These are phyloP conservation scores for Sphaeridia pumilis DNA, from an alignment of 2,888 invertebrate species.

Conservation along the genomic window DNA sequence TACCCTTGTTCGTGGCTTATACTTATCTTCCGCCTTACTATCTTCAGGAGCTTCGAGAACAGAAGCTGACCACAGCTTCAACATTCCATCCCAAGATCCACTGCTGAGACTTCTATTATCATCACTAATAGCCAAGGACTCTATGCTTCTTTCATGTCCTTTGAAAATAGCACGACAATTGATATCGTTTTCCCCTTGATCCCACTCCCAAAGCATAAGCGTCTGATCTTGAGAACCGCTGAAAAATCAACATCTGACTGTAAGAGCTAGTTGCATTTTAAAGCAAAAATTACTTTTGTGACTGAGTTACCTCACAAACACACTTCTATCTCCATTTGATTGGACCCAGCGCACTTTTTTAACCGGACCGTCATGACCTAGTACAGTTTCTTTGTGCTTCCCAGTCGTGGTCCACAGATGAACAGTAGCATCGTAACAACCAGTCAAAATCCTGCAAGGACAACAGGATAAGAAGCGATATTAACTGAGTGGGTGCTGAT, in stretches of 20 bases:
- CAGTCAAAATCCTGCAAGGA: slow-evolving; percentile 64
- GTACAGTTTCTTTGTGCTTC: slow-evolving; percentile 66
- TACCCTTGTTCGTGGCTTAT: slow-evolving; percentile 7
- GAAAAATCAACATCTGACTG: no score
- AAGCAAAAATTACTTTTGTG: no score
- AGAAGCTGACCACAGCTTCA: slow-evolving; percentile 72
- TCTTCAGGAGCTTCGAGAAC: slow-evolving; percentile 29
- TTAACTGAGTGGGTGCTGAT: background rate
- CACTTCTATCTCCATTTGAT: slow-evolving; percentile 50
- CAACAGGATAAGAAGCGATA: no score
- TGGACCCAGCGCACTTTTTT: slow-evolving; percentile 82
- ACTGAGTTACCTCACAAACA: slow-evolving; percentile 59
- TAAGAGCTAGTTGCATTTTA: no score
- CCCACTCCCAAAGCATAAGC: slow-evolving; percentile 81
- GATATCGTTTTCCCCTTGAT: slow-evolving; percentile 57
- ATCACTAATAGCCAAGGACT: slow-evolving; percentile 67
- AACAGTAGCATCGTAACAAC: slow-evolving; percentile 85
- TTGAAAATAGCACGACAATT: slow-evolving; percentile 69
- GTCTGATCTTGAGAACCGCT: slow-evolving; percentile 88
- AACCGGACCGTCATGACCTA: slow-evolving; percentile 74
- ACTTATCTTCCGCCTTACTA: slow-evolving; percentile 19
- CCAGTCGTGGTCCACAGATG: slow-evolving; percentile 82
- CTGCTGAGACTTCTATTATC: slow-evolving; percentile 57
- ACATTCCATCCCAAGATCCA: slow-evolving; percentile 83
- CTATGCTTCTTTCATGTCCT: slow-evolving; percentile 86